phyloP scores from a whole-genome alignment of 1,140 invertebrate genomes.

The Tigriopus japonicus region DNA sequence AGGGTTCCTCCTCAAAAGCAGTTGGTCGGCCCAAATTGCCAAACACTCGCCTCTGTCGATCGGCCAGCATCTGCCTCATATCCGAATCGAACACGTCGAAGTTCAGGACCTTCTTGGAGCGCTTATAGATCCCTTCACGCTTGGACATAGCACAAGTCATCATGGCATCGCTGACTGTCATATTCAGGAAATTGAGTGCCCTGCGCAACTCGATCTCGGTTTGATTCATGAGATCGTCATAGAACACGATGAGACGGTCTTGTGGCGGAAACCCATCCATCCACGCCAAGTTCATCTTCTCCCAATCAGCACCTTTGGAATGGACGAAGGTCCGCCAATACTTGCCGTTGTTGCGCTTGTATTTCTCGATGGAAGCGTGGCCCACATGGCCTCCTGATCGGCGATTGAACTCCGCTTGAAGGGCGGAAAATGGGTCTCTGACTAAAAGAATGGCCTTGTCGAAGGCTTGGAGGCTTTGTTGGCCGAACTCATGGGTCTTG shows the following conservation, averaged over 20 bases:
- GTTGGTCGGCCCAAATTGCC: no score
- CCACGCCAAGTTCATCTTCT: not conserved
- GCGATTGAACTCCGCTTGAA: slow-evolving; percentile 49
- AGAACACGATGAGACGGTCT: not conserved
- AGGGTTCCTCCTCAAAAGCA: no score
- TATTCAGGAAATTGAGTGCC: not conserved
- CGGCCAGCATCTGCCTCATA: not conserved
- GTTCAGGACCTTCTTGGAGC: not conserved
- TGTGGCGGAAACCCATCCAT: not conserved
- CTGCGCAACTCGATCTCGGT: not conserved
- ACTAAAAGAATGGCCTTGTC: slow-evolving; percentile 45
- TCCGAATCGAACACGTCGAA: not conserved
- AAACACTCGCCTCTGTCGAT: no score
- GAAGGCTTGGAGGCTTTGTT: slow-evolving; percentile 34
- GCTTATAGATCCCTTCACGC: not conserved
- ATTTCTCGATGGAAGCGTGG: slow-evolving; percentile 39
- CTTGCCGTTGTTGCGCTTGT: not conserved
- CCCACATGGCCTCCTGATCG: slow-evolving; percentile 48
- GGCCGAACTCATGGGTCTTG: slow-evolving; percentile 56
- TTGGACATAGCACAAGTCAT: not conserved
- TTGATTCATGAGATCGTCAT: not conserved
- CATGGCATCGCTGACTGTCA: not conserved
- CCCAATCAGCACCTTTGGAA: not conserved
- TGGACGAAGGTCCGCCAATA: not conserved
- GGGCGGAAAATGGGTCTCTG: slow-evolving; percentile 45